Evolutionary conservation across 53 echinoderm and acorn worm genomes (phyloP), one percentile per base, ranked within the genome.

Genomic region (Henricia sp.): DNA sequence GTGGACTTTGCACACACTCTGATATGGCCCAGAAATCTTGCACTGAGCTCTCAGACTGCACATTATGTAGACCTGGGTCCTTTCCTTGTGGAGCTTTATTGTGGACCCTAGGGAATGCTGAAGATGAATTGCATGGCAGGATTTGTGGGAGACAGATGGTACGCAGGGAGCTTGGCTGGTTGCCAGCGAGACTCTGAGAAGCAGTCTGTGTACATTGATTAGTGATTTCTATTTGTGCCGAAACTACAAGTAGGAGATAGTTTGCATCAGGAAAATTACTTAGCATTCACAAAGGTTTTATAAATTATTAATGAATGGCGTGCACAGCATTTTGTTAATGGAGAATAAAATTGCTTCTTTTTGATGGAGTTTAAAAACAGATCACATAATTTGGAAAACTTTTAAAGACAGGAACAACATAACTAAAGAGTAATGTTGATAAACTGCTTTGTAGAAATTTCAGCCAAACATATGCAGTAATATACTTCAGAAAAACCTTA

Each of bases 51-150:
- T 17, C 0, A 3, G 11, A 17, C 30, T 29, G 32, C n/a, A 19
- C 37, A 37, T 32, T 59, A 32, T 3, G 4, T 20, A 37, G 67
- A 37, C 28, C 21, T 25, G 23, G 67, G 37, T 2, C 37, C 37
- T 20, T 37, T 10, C 19, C 19, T 14, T 8, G 30, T 28, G 60
- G 60, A 3, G 28, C n/a, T n/a, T n/a, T n/a, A 67, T 17, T 19
- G 19, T 16, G 4, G 39, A 38, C 67, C 23, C 67, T 1, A 3
- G 67, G 67, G 67, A 1, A 20, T 17, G 39, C 67, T 3, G 38
- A 38, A 67, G 76, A 58, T 76, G 59, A 76, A 42, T 59, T 57
- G 76, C 19, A 38, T 38, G 38, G 40, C 14, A 26, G 59, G 76
- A 76, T 59, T 58, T 76, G 57, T 76, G 76, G 57, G 57, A 58